phyloP scores from a whole-genome alignment of 64 coral and sea anemone species.

The Montipora efflorescens region DNA sequence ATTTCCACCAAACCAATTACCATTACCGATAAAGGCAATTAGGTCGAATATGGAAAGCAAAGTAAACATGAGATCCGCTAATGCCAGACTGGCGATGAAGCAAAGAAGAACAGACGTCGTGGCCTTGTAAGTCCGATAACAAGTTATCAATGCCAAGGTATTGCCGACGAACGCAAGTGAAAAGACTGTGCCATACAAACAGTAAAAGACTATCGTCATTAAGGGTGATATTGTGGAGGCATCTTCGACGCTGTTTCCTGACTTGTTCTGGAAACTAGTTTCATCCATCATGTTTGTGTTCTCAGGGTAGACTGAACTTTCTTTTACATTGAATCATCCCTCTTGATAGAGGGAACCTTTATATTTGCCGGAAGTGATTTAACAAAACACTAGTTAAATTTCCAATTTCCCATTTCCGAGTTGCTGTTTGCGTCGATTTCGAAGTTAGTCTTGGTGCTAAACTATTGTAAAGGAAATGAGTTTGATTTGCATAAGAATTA shows the following conservation, averaged over 20 bases:
- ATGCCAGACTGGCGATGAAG: slow-evolving; percentile 79
- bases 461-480: too few relatives aligned
- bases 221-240: neutral
- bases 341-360: neutral
- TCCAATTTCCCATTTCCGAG: too few relatives aligned
- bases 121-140: slow-evolving; percentile 66
- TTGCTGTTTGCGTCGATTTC: too few relatives aligned
- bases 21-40: slow-evolving; percentile 31
- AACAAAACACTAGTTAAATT: too few relatives aligned
- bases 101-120: slow-evolving; percentile 50
- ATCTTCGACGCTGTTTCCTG: neutral
- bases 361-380: neutral
- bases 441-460: too few relatives aligned
- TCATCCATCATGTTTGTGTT: neutral
- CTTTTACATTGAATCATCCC: neutral
- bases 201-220: neutral
- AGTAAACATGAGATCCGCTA: slow-evolving; percentile 78
- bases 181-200: slow-evolving; percentile 66
- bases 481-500: too few relatives aligned
- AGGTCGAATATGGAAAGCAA: slow-evolving; percentile 69
- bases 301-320: neutral
- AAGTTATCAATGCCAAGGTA: slow-evolving; percentile 64
- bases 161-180: slow-evolving; percentile 70
- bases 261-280: neutral
- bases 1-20: slow-evolving; percentile 71